Conservation (phyloP, 2,113 vertebrate genomes). For the Casuarius casuarius region DNA sequence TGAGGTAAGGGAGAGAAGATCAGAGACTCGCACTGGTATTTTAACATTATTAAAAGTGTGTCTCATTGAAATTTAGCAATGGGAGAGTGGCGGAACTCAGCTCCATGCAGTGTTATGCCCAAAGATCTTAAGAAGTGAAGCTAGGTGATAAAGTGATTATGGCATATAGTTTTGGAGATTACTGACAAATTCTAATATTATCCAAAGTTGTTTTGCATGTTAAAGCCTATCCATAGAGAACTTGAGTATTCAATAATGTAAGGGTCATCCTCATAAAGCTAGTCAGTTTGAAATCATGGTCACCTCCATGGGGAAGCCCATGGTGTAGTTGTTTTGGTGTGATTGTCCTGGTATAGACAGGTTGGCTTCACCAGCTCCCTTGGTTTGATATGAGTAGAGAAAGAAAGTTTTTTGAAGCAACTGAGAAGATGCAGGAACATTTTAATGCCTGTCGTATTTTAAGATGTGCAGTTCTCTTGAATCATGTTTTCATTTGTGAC, state of each 20-base stretch:
- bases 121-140: not conserved
- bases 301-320: not conserved
- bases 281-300: not conserved
- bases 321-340: not conserved
- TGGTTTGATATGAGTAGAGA: not conserved
- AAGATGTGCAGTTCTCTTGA: not conserved
- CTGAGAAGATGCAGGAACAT: not conserved
- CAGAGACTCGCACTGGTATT: not conserved
- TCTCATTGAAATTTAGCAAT: not conserved
- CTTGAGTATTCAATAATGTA: not conserved
- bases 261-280: not conserved
- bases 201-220: not conserved
- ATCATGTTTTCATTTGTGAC: not conserved
- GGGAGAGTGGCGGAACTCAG: not conserved
- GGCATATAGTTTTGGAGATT: not conserved
- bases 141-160: not conserved
- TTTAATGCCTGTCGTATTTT: conserved; percentile 13
- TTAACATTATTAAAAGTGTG: not conserved
- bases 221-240: not conserved
- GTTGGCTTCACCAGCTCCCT: not conserved
- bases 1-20: not conserved
- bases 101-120: rapidly evolving
- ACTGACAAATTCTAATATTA: not conserved
- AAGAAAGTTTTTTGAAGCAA: conserved; percentile 10
- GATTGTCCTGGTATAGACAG: not conserved